Evolutionary conservation across 2,797 vertebrate species (phyloP).

Genomic region (Tiaroga cobitis): DNA sequence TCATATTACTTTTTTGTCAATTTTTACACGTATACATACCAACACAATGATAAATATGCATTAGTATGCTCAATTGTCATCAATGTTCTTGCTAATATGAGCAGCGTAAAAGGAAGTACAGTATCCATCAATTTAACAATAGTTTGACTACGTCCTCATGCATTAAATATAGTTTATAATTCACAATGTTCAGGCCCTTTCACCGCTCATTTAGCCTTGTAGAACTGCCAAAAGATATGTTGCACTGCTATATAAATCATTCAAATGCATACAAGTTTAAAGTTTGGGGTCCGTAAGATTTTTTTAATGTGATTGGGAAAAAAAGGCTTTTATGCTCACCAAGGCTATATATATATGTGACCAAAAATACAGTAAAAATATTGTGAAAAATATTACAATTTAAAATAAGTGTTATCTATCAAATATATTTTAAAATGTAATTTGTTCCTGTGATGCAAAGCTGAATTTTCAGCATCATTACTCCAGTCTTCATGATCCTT

Average conservation of each 20-base stretch:
- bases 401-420: neutral
- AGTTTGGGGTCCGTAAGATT: neutral
- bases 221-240: neutral
- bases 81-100: neutral
- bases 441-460: neutral
- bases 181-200: neutral
- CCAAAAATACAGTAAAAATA: neutral
- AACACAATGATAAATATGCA: constrained; percentile 1
- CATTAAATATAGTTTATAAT: constrained; percentile 7
- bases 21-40: neutral
- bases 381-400: neutral
- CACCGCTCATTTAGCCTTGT: neutral
- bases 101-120: neutral
- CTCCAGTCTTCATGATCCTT: neutral
- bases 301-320: neutral
- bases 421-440: neutral
- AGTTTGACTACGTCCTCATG: neutral
- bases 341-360: neutral
- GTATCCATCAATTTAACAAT: neutral
- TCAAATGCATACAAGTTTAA: neutral
- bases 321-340: neutral
- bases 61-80: neutral
- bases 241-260: neutral
- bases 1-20: neutral
- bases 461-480: neutral